Evolutionary conservation across 2,888 invertebrate species (phyloP), one percentile per base, ranked within the genome.

Genomic region (Drosophila hamatofila): DNA sequence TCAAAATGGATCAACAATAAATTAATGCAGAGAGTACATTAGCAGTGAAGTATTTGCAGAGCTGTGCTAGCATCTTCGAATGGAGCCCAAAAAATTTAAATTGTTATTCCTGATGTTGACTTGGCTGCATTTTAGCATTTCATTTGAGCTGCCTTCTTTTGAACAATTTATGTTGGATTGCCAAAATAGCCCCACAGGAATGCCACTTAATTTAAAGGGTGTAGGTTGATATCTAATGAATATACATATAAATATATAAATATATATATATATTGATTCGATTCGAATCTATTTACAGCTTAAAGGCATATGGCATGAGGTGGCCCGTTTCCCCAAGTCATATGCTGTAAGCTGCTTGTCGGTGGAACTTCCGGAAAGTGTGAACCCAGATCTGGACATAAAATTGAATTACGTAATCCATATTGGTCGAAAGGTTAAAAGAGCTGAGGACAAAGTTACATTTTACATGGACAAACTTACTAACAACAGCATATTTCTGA

Each of bases 261-360:
- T 25, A 3, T 27, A 5, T 41, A 41, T 21, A 35, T 8, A 25
- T 25, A 11, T 16, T 25, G 5, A 46, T 16, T n/a, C n/a, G 4
- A 33, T 30, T 6, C 27, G 5, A 27, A 30, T 23, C 9, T 14
- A 0, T 14, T 3, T 16, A 14, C 23, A 75, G 77, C 3, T 75
- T 6, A 18, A 65, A 16, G 75, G 75, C 11, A 14, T 21, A 2
- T 82, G 82, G 82, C 75, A 80, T 27, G 82, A 82, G 42, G 37
- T 44, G 3, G 72, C 54, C 11, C 72, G 86, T 8, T 51, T 66
- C 7, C 86, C 82, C 11, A 58, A 37, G 8, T 23, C 2, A n/a
- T 25, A 60, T 14, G 54, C 69, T 1, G 27, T 75, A 14, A 18
- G 48, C 8, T 82, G 82, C n/a, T 41, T 86, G 1, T 63, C 66